These are phyloP conservation scores for Drosophila mojavensis DNA, from an alignment of 1,140 invertebrate species.

Conservation along the genomic window DNA sequence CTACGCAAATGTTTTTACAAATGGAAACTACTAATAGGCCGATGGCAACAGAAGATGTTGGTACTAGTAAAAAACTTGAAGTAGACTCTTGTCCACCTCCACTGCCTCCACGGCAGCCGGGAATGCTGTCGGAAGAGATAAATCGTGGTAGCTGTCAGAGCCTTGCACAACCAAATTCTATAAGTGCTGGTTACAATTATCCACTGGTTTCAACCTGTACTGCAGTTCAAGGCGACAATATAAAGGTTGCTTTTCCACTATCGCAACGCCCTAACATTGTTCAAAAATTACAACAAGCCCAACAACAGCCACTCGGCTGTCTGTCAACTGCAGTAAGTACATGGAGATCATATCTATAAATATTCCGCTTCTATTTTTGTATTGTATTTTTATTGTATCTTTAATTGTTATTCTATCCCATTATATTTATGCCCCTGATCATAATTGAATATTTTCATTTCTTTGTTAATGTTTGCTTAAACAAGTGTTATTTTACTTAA, in stretches of 20 bases:
- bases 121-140: constrained; percentile 75
- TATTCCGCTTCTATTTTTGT: neutral
- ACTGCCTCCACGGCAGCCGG: constrained; percentile 75
- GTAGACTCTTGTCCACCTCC: constrained; percentile 77
- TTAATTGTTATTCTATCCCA: neutral
- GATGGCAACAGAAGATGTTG: constrained; percentile 20
- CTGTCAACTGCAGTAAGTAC: constrained; percentile 69
- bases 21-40: constrained; percentile 70
- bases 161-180: constrained; percentile 81
- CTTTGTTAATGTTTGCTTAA: neutral
- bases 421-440: too few species aligned
- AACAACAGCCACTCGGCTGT: constrained; percentile 47
- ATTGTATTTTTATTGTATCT: neutral
- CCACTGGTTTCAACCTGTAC: constrained; percentile 83
- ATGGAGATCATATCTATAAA: constrained; percentile 24
- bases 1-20: constrained; percentile 83
- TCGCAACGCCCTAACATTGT: constrained; percentile 86
- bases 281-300: constrained; percentile 84
- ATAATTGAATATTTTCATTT: neutral
- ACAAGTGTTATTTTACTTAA: too few species aligned
- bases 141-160: constrained; percentile 74
- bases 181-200: constrained; percentile 82
- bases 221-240: constrained; percentile 77
- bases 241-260: constrained; percentile 79
- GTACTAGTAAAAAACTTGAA: constrained; percentile 35